A percentile compares a stretch with the other conserved stretches of the same genome.
These are phyloP conservation scores for Siderastrea radians DNA, from an alignment of 92 coral and sea anemone species.

Conservation along the genomic window DNA sequence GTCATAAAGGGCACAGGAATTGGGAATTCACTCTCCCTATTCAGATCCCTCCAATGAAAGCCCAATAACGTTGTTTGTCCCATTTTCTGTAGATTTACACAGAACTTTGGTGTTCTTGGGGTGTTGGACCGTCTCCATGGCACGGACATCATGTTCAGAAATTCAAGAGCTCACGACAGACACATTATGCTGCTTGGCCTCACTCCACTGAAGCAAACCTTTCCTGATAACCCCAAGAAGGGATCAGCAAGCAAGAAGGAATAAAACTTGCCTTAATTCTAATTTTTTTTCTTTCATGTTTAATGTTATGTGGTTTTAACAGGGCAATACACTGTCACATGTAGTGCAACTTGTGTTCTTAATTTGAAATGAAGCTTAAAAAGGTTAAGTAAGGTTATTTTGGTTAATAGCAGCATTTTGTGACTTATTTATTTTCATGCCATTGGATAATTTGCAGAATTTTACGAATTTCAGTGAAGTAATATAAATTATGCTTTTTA, in stretches of 20 bases:
- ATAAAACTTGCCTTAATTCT: neutral
- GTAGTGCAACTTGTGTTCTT: too few relatives aligned
- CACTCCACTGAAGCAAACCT: slow-evolving; percentile 82
- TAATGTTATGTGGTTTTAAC: neutral
- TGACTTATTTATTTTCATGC: too few relatives aligned
- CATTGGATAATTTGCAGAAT: too few relatives aligned
- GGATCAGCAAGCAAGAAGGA: slow-evolving; percentile 68
- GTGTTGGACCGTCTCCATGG: slow-evolving; percentile 98
- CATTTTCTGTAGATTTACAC: slow-evolving; percentile 77
- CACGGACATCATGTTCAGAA: slow-evolving; percentile 93
- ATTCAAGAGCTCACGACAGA: slow-evolving; percentile 92
- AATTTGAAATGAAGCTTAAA: too few relatives aligned
- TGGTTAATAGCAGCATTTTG: too few relatives aligned
- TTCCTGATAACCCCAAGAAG: slow-evolving; percentile 82
- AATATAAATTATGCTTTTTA: too few relatives aligned
- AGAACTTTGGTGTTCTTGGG: slow-evolving; percentile 98
- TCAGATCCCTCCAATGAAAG: neutral
- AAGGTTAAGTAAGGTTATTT: too few relatives aligned
- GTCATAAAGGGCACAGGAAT: neutral
- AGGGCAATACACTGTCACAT: too few relatives aligned
- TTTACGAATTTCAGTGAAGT: too few relatives aligned
- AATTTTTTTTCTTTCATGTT: neutral
- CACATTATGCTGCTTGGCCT: slow-evolving; percentile 88
- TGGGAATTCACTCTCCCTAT: neutral
- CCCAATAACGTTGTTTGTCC: neutral